Conservation (phyloP, 2,888 invertebrate genomes). For the Coronaproctus castanopsis region DNA sequence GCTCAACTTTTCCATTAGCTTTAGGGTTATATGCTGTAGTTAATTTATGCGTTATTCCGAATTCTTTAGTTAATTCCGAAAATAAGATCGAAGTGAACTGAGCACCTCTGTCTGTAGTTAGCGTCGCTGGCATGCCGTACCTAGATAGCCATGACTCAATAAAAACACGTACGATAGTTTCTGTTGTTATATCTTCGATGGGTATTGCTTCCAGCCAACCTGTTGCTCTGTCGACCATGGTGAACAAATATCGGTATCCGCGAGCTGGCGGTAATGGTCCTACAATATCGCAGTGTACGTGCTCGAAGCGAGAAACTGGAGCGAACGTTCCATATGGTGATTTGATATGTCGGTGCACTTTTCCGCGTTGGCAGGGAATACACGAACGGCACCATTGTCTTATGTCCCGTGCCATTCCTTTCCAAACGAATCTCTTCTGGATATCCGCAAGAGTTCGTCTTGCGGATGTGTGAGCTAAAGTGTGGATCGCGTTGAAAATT, state of each 20-base stretch:
- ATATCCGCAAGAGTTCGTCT: constrained; percentile 17
- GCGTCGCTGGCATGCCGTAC: constrained; percentile 25
- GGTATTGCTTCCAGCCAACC: constrained; percentile 27
- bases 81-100: constrained; percentile 17
- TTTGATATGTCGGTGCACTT: constrained; percentile 21
- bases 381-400: constrained; percentile 22
- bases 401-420: constrained; percentile 19
- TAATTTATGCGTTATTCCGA: not conserved
- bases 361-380: constrained; percentile 23
- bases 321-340: constrained; percentile 18
- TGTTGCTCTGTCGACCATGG: constrained; percentile 24
- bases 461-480: constrained; percentile 8
- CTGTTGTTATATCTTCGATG: constrained; percentile 25
- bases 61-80: not conserved
- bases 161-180: constrained; percentile 25
- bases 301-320: constrained; percentile 23
- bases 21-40: constrained; percentile 1
- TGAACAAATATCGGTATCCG: constrained; percentile 24
- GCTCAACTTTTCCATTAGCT: not conserved
- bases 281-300: constrained; percentile 28
- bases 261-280: constrained; percentile 25
- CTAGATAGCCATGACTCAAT: constrained; percentile 26
- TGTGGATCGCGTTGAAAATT: constrained; percentile 8
- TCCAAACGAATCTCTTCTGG: constrained; percentile 21
- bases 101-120: constrained; percentile 25